Percentiles rank a stretch among this genome's conserved stretches.
phyloP scores from a whole-genome alignment of 1,140 invertebrate genomes.

The Mylabris phalerata region DNA sequence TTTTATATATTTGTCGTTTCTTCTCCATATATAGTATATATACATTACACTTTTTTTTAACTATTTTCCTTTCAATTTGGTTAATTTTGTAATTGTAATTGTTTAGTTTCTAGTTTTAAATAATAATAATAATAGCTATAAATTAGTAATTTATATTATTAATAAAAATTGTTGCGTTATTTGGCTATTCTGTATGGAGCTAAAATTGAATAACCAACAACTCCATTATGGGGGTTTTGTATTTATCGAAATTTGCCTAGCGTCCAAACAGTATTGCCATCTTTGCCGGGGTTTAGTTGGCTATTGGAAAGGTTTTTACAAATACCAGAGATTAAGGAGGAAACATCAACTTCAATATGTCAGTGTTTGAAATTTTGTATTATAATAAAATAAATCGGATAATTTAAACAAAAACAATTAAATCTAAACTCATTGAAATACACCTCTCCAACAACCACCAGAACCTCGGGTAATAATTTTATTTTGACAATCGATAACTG shows the following conservation, averaged over 20 bases:
- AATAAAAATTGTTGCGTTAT: background rate
- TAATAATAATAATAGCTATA: conserved; percentile 27
- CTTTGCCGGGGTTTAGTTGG: conserved; percentile 64
- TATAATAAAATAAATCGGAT: too few species aligned
- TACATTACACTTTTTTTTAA: conserved; percentile 21
- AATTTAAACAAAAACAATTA: conserved; percentile 2
- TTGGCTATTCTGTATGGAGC: background rate
- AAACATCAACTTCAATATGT: conserved; percentile 13
- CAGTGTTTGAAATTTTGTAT: conserved; percentile 7
- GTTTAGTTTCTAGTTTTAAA: conserved; percentile 38
- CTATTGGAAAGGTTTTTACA: conserved; percentile 70
- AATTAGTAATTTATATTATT: conserved; percentile 8
- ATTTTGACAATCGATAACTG: background rate
- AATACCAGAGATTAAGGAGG: conserved; percentile 60
- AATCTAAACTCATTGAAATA: background rate
- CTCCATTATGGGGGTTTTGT: conserved; percentile 1
- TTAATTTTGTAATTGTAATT: conserved; percentile 16
- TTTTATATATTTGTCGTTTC: conserved; percentile 23
- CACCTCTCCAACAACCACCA: conserved; percentile 30
- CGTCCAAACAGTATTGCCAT: conserved; percentile 43
- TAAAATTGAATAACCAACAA: background rate
- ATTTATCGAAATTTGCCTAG: conserved; percentile 9
- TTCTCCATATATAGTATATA: conserved; percentile 12
- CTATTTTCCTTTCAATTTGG: conserved; percentile 1
- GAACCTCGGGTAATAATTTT: conserved; percentile 23